These are phyloP conservation scores for Ligdia adustata DNA, from an alignment of 2,888 invertebrate genomes.

Conservation along the genomic window DNA sequence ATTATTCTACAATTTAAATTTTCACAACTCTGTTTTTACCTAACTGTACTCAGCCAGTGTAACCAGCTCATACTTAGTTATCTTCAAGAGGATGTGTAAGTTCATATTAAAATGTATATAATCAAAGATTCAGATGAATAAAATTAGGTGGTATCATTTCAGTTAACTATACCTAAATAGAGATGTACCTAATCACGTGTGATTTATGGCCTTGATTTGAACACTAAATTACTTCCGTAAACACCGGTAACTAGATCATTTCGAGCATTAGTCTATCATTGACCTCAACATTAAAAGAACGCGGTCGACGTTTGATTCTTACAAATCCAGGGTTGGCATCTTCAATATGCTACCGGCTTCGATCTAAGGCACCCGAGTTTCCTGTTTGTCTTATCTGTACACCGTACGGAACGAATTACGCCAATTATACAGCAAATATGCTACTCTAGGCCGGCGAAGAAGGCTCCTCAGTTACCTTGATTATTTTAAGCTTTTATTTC, in stretches of 20 bases:
- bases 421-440: slow-evolving; percentile 56
- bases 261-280: slow-evolving; percentile 38
- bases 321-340: slow-evolving; percentile 40
- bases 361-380: slow-evolving; percentile 41
- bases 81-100: no score
- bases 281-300: slow-evolving; percentile 40
- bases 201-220: slow-evolving; percentile 3
- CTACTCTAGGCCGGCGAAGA: slow-evolving; percentile 61
- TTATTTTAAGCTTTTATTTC: slow-evolving; percentile 60
- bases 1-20: no score
- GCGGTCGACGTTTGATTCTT: slow-evolving; percentile 25
- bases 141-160: no score
- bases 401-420: slow-evolving; percentile 43
- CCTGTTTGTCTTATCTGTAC: slow-evolving; percentile 46
- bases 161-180: neutral
- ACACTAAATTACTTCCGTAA: slow-evolving; percentile 15
- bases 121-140: no score
- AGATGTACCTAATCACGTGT: slow-evolving; percentile 3
- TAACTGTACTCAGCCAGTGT: no score
- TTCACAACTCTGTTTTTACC: no score
- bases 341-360: slow-evolving; percentile 40
- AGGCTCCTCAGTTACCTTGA: slow-evolving; percentile 62
- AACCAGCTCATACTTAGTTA: no score
- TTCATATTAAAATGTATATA: no score
- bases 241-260: slow-evolving; percentile 19